phyloP scores from a whole-genome alignment of 2,888 invertebrate genomes.

The Eledona agricola region DNA sequence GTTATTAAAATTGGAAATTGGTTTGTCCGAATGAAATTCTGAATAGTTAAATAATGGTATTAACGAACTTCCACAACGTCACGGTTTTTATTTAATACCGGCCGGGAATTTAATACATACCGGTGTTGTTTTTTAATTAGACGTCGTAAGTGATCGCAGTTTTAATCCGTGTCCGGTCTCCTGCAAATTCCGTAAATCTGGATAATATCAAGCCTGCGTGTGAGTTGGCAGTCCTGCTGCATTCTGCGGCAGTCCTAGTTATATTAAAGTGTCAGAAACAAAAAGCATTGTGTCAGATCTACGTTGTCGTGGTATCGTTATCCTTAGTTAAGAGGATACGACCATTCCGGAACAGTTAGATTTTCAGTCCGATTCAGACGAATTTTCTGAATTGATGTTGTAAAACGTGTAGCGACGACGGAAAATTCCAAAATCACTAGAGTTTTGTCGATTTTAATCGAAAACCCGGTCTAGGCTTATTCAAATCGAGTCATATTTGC shows the following conservation, averaged over 20 bases:
- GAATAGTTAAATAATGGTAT: too few relatives aligned
- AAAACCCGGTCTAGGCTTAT: too few relatives aligned
- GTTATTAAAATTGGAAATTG: too few relatives aligned
- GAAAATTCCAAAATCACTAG: neutral
- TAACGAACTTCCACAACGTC: too few relatives aligned
- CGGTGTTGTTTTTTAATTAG: too few relatives aligned
- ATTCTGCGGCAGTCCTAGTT: constrained; percentile 34
- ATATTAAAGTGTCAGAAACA: constrained; percentile 41
- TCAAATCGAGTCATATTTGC: too few relatives aligned
- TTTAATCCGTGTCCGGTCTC: constrained; percentile 12
- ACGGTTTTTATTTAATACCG: too few relatives aligned
- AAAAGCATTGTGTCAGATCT: constrained; percentile 31
- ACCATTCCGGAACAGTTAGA: constrained; percentile 8
- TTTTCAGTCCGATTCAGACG: constrained; percentile 12
- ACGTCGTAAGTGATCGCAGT: too few relatives aligned
- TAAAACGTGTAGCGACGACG: constrained; percentile 1
- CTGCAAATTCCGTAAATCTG: constrained; percentile 19
- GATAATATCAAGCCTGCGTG: constrained; percentile 18
- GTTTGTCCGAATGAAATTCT: too few relatives aligned
- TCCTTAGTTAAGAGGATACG: constrained; percentile 21
- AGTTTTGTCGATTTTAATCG: too few relatives aligned
- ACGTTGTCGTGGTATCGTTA: constrained; percentile 16
- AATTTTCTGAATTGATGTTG: constrained; percentile 7
- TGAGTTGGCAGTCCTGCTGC: constrained; percentile 32
- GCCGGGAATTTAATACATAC: too few relatives aligned